phyloP scores from a whole-genome alignment of 2,797 vertebrate species.

The Peromyscus aztecus region DNA sequence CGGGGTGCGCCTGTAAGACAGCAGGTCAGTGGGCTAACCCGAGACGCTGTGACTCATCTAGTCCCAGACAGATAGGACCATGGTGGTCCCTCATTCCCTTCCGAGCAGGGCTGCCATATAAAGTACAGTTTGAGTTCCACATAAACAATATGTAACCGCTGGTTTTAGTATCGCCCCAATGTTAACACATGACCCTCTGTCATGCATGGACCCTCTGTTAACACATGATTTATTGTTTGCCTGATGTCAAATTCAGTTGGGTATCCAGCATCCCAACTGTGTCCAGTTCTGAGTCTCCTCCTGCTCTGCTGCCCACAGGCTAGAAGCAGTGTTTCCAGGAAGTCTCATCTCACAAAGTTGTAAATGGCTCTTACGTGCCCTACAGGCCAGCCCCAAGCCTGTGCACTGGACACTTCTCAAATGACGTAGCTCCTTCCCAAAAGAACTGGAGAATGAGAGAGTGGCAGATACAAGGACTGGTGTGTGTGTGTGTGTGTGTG shows the following conservation, averaged over 20 bases:
- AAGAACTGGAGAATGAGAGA: not conserved
- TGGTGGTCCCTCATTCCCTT: not conserved
- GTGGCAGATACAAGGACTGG: not conserved
- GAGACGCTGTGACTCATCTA: not conserved
- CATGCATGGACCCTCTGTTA: not conserved
- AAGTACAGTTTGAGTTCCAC: constrained; percentile 46
- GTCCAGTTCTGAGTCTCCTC: not conserved
- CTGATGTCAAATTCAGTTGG: constrained; percentile 13
- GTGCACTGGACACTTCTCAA: not conserved
- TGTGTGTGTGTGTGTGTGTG: not conserved
- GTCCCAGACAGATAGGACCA: not conserved
- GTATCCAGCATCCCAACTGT: not conserved
- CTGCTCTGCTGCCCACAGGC: not conserved
- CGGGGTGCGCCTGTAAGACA: rapidly evolving
- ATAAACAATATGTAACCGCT: not conserved
- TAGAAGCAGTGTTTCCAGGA: not conserved
- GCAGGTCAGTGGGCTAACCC: too few species aligned
- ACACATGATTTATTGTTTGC: constrained; percentile 43
- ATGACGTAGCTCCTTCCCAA: not conserved
- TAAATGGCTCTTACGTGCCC: not conserved
- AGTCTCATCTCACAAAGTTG: not conserved
- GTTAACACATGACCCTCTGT: not conserved
- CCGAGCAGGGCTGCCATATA: not conserved
- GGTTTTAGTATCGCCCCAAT: not conserved
- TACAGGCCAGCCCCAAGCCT: not conserved